Percentiles rank a stretch among this genome's conserved stretches.
Evolutionary conservation across 2,113 vertebrate genomes (phyloP).

Genomic region (Bos taurus): ARS-UCD2.0 NC_037330.1:114446501-114447000

Average conservation of each 20-base stretch:
- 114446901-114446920: not conserved
- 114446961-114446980: not conserved
- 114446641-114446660: not conserved
- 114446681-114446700: not conserved
- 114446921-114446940: not conserved
- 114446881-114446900: not conserved
- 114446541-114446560: not conserved
- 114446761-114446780: not conserved
- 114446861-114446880: not conserved
- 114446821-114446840: not conserved
- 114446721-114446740: not conserved
- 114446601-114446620: not conserved
- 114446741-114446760: not conserved
- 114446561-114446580: not conserved
- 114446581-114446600: not conserved
- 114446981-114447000: not conserved
- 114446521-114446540: conserved; percentile 25
- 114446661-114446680: not conserved
- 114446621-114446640: not conserved
- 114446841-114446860: not conserved
- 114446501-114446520: not conserved
- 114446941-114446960: not conserved
- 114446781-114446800: not conserved
- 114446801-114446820: not conserved
- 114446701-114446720: not conserved